phyloP scores from a whole-genome alignment of 2,113 vertebrate genomes.

The Ptyas mucosa region DNA sequence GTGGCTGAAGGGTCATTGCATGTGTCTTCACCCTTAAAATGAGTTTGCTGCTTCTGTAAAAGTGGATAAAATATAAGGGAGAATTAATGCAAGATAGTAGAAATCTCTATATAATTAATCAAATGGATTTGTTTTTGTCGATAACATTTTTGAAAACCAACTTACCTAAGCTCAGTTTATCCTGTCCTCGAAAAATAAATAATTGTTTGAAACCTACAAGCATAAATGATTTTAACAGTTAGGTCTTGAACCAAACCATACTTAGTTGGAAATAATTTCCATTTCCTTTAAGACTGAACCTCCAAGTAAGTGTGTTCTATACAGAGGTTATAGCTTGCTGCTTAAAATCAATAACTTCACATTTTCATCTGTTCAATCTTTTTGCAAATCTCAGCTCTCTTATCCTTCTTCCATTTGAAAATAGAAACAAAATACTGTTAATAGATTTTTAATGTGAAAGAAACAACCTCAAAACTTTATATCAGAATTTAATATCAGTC shows the following conservation, averaged over 20 bases:
- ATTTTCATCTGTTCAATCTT: neutral
- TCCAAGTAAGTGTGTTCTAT: neutral
- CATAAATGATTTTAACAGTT: neutral
- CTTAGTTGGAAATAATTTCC: neutral
- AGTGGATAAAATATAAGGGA: conserved; percentile 56
- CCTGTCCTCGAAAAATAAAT: conserved; percentile 5
- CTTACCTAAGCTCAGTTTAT: neutral
- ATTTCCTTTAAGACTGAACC: neutral
- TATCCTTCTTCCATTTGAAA: conserved; percentile 21
- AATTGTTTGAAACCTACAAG: conserved; percentile 22
- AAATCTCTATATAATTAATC: conserved; percentile 27
- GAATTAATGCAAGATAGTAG: conserved; percentile 18
- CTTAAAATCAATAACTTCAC: conserved; percentile 36
- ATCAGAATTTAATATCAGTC: neutral
- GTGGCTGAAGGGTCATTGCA: conserved; percentile 57
- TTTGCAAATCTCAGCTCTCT: conserved; percentile 34
- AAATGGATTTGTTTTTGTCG: conserved; percentile 28
- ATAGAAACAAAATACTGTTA: conserved; percentile 29
- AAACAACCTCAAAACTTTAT: neutral
- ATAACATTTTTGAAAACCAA: conserved; percentile 20
- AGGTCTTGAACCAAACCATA: neutral
- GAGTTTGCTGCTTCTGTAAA: conserved; percentile 58
- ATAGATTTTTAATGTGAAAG: conserved; percentile 20
- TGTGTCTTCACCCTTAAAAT: conserved; percentile 56
- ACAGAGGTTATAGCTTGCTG: neutral